phyloP scores from a whole-genome alignment of 1,140 invertebrate genomes.

The Trachymyrmex septentrionalis region DNA sequence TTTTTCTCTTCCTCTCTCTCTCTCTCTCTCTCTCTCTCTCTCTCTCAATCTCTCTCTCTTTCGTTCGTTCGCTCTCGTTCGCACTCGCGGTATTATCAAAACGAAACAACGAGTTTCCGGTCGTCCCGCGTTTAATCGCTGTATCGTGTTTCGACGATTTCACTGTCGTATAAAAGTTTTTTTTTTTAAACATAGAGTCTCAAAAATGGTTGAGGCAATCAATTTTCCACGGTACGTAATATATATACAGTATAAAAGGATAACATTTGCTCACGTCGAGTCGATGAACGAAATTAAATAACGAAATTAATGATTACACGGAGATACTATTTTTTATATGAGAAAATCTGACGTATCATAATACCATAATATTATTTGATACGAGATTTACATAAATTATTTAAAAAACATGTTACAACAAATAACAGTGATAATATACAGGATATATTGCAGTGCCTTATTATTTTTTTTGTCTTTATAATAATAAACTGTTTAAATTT shows the following conservation, averaged over 20 bases:
- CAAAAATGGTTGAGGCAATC: conserved; percentile 44
- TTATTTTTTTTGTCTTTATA: neutral
- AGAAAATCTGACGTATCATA: neutral
- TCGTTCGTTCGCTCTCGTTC: conserved; percentile 9
- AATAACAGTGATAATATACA: neutral
- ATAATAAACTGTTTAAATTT: neutral
- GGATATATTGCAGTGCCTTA: no score
- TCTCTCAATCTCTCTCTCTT: neutral
- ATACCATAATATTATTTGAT: conserved; percentile 12
- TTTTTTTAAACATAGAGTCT: conserved; percentile 29
- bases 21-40: neutral
- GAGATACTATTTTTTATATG: conserved; percentile 21
- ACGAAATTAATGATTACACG: conserved; percentile 36
- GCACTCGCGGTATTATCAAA: neutral
- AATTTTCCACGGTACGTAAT: conserved; percentile 38
- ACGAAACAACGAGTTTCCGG: conserved; percentile 64
- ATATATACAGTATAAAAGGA: conserved; percentile 15
- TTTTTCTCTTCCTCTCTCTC: neutral
- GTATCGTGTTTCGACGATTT: conserved; percentile 33
- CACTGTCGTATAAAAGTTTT: conserved; percentile 46
- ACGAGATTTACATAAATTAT: neutral
- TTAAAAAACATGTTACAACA: neutral
- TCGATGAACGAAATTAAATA: conserved; percentile 44
- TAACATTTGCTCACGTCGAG: conserved; percentile 8
- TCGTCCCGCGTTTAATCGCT: conserved; percentile 29